phyloP scores from a whole-genome alignment of 2,113 vertebrate species.

The Stictonetta naevosa region DNA sequence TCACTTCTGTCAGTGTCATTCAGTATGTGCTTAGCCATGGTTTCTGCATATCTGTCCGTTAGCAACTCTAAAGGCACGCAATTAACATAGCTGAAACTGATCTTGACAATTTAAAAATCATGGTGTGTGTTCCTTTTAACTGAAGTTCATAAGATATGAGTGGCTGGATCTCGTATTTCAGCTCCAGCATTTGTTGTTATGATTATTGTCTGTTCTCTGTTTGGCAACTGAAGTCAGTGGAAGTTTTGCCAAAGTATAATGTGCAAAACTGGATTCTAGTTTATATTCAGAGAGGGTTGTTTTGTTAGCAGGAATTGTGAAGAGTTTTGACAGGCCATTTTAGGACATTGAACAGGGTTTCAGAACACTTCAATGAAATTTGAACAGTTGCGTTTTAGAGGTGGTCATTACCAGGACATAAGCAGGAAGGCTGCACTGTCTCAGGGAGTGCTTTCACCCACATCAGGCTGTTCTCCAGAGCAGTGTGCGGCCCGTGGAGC shows the following conservation, averaged over 20 bases:
- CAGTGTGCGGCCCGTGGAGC: fast-evolving
- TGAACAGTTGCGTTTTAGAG: background rate
- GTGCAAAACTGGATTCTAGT: background rate
- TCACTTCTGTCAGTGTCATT: background rate
- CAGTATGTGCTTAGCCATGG: background rate
- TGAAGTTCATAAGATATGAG: background rate
- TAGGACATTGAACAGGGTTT: background rate
- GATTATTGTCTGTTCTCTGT: background rate
- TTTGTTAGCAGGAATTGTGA: background rate
- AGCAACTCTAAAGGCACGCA: background rate
- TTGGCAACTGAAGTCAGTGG: background rate
- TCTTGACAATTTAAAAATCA: background rate
- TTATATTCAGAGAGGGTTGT: background rate
- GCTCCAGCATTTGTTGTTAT: background rate
- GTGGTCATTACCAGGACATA: background rate
- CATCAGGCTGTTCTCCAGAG: fast-evolving
- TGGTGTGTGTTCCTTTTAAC: background rate
- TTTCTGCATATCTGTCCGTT: background rate
- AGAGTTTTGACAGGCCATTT: background rate
- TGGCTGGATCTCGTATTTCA: background rate
- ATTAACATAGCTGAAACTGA: background rate
- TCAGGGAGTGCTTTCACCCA: background rate
- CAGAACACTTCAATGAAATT: background rate
- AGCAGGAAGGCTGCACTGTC: background rate
- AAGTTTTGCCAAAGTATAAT: background rate